Evolutionary conservation across 2,888 invertebrate genomes (phyloP).

Genomic region (Syrphus vitripennis): DNA sequence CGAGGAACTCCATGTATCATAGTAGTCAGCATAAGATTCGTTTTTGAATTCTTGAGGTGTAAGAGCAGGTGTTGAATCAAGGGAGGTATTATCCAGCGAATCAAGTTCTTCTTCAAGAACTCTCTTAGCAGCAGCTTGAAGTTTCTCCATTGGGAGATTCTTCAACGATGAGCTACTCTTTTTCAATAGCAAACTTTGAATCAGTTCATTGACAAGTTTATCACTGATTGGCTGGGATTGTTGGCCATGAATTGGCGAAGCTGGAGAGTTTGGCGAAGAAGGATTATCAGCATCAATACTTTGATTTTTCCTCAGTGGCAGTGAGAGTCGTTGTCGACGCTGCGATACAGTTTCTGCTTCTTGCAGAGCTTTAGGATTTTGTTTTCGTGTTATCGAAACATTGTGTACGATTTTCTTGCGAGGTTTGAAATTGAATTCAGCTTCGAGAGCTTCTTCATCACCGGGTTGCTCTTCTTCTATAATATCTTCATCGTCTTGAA

Average conservation of each 20-base stretch:
- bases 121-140: conserved; percentile 83
- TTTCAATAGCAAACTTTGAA: conserved; percentile 83
- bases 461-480: conserved; percentile 73
- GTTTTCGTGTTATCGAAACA: conserved; percentile 80
- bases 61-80: conserved; percentile 82
- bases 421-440: conserved; percentile 76
- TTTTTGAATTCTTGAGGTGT: conserved; percentile 81
- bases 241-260: conserved; percentile 79
- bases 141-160: conserved; percentile 83
- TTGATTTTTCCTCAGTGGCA: conserved; percentile 81
- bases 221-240: conserved; percentile 82
- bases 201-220: conserved; percentile 83
- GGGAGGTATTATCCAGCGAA: conserved; percentile 81
- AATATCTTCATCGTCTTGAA: conserved; percentile 84
- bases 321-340: conserved; percentile 82
- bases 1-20: conserved; percentile 82
- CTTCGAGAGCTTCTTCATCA: conserved; percentile 73
- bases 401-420: conserved; percentile 80
- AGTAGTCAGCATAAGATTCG: conserved; percentile 83
- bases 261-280: conserved; percentile 82
- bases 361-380: conserved; percentile 77
- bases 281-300: conserved; percentile 82
- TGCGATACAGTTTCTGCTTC: conserved; percentile 80
- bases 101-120: conserved; percentile 84
- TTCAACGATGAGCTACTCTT: conserved; percentile 83